Base-by-base conservation (phyloP, 2,113 vertebrate genomes). In the Alces alces region DNA sequence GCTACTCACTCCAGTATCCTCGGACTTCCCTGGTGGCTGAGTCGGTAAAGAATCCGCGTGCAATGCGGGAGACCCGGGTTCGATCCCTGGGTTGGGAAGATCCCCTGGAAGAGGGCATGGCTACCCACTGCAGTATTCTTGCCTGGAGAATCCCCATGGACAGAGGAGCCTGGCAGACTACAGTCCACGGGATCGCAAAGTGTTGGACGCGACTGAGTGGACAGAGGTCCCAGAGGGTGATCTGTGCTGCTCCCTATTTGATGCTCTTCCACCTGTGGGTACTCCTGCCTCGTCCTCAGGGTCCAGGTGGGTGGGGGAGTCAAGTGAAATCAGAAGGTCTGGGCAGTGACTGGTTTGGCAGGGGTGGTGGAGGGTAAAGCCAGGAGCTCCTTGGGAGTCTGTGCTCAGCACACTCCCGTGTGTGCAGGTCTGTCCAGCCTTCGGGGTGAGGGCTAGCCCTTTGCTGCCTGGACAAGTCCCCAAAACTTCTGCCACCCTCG, bases 391-490 rank as follows among this genome's bases (percentile, higher is more conserved):
- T 2, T 33, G 28, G 60, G 61, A 36, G 54, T 27, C 39, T 45
- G 10, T 55, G 54, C 50, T 45, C 15, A 2, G 1, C 33, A 10
- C 3, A 23, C 28, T 43, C 9, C 43, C 4, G 0, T 6, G 10
- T 58, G 79, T 25, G 61, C 9, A 14, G 16, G 79, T n/a, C 45
- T 14, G 55, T 3, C 7, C 52, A 61, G 36, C 84, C 61, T 12
- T 23, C 2, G 33, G 16, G 45, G 57, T 55, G 33, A 36, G 2
- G 43, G 60, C 15, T 60, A 23, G 21, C 30, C 5, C 16, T 58
- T 4, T 87, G 70, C 43, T 92, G 25, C 12, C 33, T 7, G 13
- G 83, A 58, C 89, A 57, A 78, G 23, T 43, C 66, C 43, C 64
- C 30, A 84, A 80, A 85, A 58, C 25, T 70, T 27, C 36, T 47